Percentiles rank a stretch among this genome's conserved stretches.
phyloP scores from a whole-genome alignment of 2,113 vertebrate species.

The Apus apus region DNA sequence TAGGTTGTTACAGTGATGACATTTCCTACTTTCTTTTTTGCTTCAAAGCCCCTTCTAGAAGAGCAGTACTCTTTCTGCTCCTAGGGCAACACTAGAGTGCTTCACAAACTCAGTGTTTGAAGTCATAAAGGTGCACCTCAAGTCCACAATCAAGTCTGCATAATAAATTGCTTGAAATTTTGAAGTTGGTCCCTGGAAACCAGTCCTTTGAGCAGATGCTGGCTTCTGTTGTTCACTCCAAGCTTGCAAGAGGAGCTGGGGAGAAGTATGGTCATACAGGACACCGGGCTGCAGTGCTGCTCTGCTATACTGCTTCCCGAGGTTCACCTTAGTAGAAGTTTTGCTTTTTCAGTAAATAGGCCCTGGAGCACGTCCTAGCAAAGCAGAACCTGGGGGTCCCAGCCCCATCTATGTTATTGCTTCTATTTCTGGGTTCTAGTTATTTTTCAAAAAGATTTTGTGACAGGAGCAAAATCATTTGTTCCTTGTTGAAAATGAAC shows the following conservation, averaged over 20 bases:
- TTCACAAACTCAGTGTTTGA: neutral
- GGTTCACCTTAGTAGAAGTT: neutral
- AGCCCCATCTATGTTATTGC: neutral
- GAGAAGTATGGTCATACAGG: neutral
- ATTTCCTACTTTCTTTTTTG: neutral
- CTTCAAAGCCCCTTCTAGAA: neutral
- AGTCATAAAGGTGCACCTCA: conserved; percentile 6
- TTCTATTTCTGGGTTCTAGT: neutral
- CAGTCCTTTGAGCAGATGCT: neutral
- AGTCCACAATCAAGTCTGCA: conserved; percentile 30
- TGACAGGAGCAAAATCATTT: neutral
- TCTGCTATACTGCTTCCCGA: neutral
- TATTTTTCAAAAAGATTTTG: neutral
- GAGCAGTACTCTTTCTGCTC: neutral
- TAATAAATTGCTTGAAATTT: conserved; percentile 58
- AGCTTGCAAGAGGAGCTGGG: neutral
- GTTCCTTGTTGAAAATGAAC: conserved; percentile 23
- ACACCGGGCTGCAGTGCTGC: neutral
- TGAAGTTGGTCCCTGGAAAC: conserved; percentile 24
- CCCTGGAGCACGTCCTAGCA: neutral
- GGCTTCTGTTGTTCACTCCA: conserved; percentile 17
- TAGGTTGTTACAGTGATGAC: neutral
- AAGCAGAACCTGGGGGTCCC: neutral
- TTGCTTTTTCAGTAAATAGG: conserved; percentile 3
- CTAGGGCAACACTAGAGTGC: neutral